These are phyloP conservation scores for Cotesia congregata DNA, from an alignment of 2,888 invertebrate species.

Conservation along the genomic window DNA sequence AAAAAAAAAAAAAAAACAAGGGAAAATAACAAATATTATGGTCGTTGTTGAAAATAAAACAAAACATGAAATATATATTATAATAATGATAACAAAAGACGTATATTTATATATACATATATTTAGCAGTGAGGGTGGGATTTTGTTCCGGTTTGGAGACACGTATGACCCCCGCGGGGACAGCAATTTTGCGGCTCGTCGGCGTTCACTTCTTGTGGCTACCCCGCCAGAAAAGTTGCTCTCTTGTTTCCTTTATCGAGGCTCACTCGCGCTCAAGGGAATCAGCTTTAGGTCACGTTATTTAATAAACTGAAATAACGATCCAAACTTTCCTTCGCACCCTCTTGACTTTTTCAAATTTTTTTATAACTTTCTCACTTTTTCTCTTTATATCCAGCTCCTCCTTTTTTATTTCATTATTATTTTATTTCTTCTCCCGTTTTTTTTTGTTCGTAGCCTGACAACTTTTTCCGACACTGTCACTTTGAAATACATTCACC, in stretches of 20 bases:
- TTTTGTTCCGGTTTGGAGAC: conserved; percentile 35
- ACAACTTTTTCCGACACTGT: conserved; percentile 18
- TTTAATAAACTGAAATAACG: conserved; percentile 59
- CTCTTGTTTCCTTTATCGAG: conserved; percentile 36
- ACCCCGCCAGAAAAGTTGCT: conserved; percentile 32
- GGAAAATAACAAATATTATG: neutral
- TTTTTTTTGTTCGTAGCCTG: conserved; percentile 6
- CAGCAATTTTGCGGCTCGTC: conserved; percentile 46
- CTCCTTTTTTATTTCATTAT: conserved; percentile 34
- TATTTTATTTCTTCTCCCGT: conserved; percentile 27
- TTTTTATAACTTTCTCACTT: neutral
- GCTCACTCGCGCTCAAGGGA: conserved; percentile 36
- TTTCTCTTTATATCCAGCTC: neutral
- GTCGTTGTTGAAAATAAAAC: neutral
- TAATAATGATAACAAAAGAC: neutral
- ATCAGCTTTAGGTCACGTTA: conserved; percentile 50
- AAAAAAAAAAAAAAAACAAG: neutral
- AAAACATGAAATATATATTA: neutral
- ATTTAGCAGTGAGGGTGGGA: conserved; percentile 19
- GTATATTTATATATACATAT: neutral
- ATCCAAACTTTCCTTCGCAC: conserved; percentile 50
- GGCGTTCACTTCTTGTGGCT: conserved; percentile 40
- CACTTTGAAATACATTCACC: neutral
- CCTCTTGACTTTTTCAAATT: conserved; percentile 40
- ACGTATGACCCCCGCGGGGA: conserved; percentile 39